Evolutionary conservation across 92 coral and sea anemone species (phyloP).

Genomic region (Parazoanthus darwini): DNA sequence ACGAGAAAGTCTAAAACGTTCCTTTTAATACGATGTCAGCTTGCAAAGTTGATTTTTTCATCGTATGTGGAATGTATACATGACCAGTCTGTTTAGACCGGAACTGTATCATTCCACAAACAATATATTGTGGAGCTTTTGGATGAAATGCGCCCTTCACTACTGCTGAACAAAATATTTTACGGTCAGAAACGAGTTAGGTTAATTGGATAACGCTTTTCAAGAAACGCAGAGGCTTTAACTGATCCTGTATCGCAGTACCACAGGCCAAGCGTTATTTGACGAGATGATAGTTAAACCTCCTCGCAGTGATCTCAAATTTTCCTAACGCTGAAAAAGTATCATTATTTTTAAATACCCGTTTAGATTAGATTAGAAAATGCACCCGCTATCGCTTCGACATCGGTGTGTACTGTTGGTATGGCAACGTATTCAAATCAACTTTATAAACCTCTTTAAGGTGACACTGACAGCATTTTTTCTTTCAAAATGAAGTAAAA

Average conservation of each 20-base stretch:
- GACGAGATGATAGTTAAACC: neutral
- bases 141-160: neutral
- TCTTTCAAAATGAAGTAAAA: neutral
- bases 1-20: neutral
- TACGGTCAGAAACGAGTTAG: neutral
- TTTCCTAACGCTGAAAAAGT: neutral
- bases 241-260: neutral
- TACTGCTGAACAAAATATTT: neutral
- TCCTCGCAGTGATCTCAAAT: neutral
- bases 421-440: constrained; percentile 11
- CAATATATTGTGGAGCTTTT: neutral
- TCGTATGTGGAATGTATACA: neutral
- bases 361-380: neutral
- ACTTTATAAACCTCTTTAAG: neutral
- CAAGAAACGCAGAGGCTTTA: neutral
- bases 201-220: neutral
- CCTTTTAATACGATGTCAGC: neutral
- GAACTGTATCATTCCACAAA: neutral
- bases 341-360: neutral
- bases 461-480: neutral
- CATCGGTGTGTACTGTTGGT: neutral
- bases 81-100: neutral
- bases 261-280: neutral
- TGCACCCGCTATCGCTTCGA: neutral
- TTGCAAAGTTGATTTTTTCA: neutral